Evolutionary conservation across 2,113 vertebrate species (phyloP).

Genomic region (Glaucomys volans): DNA sequence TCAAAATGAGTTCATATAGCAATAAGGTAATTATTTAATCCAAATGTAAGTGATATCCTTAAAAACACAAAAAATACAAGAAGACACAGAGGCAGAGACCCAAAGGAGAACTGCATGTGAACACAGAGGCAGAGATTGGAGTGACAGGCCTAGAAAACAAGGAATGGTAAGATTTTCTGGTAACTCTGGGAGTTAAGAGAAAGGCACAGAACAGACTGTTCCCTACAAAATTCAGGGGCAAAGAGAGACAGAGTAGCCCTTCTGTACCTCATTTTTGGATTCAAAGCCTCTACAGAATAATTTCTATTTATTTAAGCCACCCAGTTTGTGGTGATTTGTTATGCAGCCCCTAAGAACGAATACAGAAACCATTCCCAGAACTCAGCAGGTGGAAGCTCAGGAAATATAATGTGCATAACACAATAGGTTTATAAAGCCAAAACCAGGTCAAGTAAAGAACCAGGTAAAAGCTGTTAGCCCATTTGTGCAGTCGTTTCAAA

Average conservation of each 20-base stretch:
- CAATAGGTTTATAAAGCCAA: not conserved
- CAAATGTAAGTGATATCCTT: not conserved
- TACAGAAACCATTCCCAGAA: not conserved
- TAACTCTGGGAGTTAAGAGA: not conserved
- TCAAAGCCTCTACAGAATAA: not conserved
- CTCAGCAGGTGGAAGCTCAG: not conserved
- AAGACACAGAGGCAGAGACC: not conserved
- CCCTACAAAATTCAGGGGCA: not conserved
- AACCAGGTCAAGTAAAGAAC: not conserved
- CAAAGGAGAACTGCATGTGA: not conserved
- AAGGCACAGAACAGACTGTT: not conserved
- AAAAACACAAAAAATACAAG: not conserved
- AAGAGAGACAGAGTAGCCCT: not conserved
- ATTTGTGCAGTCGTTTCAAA: not conserved
- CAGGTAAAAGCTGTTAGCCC: not conserved
- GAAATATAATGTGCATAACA: not conserved
- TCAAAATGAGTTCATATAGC: not conserved
- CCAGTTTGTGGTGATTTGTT: not conserved
- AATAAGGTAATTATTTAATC: not conserved
- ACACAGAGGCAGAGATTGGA: not conserved
- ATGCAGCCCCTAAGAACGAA: not conserved
- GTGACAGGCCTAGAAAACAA: not conserved
- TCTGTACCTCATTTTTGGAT: not conserved
- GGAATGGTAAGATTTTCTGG: not conserved
- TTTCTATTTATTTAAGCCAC: not conserved